phyloP scores from a whole-genome alignment of 2,888 invertebrate genomes.

The Acleris literana region DNA sequence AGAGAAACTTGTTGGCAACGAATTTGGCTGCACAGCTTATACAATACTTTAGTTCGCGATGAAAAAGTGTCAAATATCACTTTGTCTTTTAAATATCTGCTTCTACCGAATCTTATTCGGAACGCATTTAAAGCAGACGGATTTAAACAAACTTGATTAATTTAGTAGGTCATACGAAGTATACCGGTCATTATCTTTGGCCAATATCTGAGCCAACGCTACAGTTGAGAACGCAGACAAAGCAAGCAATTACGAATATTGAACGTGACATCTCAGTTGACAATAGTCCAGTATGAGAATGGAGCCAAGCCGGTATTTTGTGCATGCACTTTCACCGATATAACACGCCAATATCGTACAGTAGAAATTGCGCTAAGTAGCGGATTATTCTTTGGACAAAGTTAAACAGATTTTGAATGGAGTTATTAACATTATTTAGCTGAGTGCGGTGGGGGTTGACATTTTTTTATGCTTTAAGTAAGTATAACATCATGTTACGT shows the following conservation, averaged over 20 bases:
- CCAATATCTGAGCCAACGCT: conserved; percentile 24
- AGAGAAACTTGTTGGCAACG: conserved; percentile 31
- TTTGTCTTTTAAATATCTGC: too few relatives aligned
- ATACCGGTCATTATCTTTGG: conserved; percentile 15
- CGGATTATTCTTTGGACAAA: conserved; percentile 14
- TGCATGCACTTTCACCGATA: conserved; percentile 77
- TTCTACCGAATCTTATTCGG: not conserved
- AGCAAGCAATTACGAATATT: conserved; percentile 35
- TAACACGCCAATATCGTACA: conserved; percentile 65
- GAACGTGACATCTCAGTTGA: conserved; percentile 40
- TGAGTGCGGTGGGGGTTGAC: not conserved
- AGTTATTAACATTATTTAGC: conserved; percentile 9
- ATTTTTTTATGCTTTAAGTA: not conserved
- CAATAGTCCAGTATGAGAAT: conserved; percentile 45
- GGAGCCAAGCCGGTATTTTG: conserved; percentile 61
- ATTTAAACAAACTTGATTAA: not conserved
- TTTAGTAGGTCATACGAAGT: conserved; percentile 10
- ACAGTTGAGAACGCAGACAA: conserved; percentile 24
- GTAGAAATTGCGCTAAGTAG: conserved; percentile 55
- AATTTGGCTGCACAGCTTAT: not conserved
- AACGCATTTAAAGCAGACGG: not conserved
- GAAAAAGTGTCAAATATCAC: conserved; percentile 2
- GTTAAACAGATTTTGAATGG: conserved; percentile 8
- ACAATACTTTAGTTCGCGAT: conserved; percentile 4
- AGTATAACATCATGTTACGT: conserved; percentile 8